phyloP scores from a whole-genome alignment of 2,797 vertebrate genomes.

The Galaxias olidus region DNA sequence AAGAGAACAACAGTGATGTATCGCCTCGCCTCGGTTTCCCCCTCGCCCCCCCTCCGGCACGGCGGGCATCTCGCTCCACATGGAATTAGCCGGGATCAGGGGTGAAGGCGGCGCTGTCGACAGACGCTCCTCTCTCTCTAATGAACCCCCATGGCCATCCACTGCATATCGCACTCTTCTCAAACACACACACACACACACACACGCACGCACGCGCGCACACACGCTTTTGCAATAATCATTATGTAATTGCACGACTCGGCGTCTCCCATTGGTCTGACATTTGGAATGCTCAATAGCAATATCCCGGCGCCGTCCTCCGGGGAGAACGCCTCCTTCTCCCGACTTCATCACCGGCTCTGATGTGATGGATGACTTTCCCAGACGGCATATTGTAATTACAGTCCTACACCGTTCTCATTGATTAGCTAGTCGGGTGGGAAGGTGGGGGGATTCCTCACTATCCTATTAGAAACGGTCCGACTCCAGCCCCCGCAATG shows the following conservation, averaged over 20 bases:
- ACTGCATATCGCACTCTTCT: conserved; percentile 75
- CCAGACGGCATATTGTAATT: conserved; percentile 68
- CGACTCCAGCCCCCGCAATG: background rate
- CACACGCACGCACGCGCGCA: conserved; percentile 32
- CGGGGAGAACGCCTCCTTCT: conserved; percentile 59
- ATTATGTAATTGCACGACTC: conserved; percentile 76
- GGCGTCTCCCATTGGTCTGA: conserved; percentile 77
- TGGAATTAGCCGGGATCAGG: conserved; percentile 83
- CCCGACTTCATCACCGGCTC: conserved; percentile 22
- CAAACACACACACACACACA: background rate
- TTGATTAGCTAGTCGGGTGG: no score
- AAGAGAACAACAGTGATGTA: conserved; percentile 75
- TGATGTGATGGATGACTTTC: conserved; percentile 74
- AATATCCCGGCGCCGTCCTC: conserved; percentile 75
- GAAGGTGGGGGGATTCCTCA: no score
- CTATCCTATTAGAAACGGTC: background rate
- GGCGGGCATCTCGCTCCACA: conserved; percentile 79
- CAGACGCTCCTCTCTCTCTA: conserved; percentile 76
- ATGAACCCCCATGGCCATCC: conserved; percentile 80
- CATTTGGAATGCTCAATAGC: conserved; percentile 78
- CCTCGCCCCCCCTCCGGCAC: conserved; percentile 76
- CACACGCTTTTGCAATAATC: conserved; percentile 74
- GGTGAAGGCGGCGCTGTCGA: conserved; percentile 80
- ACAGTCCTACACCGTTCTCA: background rate
- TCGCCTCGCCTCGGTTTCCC: conserved; percentile 76